These are phyloP conservation scores for Leuctra nigra DNA, from an alignment of 2,888 invertebrate species.

Conservation along the genomic window DNA sequence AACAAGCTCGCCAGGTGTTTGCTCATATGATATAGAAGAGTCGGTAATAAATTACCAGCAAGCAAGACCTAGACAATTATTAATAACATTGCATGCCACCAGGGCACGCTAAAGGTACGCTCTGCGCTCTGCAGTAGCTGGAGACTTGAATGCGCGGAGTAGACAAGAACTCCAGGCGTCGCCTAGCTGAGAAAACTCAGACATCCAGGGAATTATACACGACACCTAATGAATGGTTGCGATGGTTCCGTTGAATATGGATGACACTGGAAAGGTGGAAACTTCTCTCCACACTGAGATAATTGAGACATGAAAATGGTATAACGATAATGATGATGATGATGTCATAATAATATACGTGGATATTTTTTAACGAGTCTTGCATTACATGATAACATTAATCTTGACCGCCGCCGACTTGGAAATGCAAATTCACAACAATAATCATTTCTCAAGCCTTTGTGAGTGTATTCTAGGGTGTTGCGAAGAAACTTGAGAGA, in stretches of 20 bases:
- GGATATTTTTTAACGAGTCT: constrained; percentile 1
- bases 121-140: neutral
- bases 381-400: too few species aligned
- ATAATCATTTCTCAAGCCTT: too few species aligned
- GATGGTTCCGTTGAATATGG: neutral
- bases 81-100: too few species aligned
- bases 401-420: too few species aligned
- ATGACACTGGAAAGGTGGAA: neutral
- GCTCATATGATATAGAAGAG: neutral
- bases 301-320: constrained; percentile 22
- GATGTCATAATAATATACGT: constrained; percentile 7
- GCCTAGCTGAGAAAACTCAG: too few species aligned
- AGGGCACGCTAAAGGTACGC: too few species aligned
- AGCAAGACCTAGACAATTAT: neutral
- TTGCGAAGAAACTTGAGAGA: too few species aligned
- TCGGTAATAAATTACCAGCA: neutral
- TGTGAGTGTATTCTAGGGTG: too few species aligned
- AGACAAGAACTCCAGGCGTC: neutral
- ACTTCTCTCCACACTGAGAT: neutral
- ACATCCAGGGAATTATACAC: neutral
- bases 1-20: neutral
- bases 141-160: neutral
- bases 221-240: constrained; percentile 1
- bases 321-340: constrained; percentile 12
- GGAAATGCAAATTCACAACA: too few species aligned